Percentiles rank a stretch among this genome's conserved stretches.
phyloP scores from a whole-genome alignment of 2,797 vertebrate genomes.

The Antrozous pallidus region DNA sequence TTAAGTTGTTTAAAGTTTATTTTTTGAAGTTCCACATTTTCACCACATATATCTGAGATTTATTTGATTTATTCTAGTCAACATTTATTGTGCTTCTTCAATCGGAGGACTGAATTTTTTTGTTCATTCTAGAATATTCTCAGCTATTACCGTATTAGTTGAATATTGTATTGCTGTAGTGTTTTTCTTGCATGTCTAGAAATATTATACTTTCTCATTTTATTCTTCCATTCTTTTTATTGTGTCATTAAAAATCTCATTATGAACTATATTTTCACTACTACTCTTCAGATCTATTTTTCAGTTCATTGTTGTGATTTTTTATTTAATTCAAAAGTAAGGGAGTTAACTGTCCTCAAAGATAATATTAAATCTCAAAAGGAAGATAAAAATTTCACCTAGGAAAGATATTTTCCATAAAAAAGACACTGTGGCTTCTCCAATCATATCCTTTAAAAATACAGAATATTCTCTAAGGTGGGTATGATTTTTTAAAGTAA shows the following conservation, averaged over 20 bases:
- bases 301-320: background rate
- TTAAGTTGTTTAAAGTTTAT: background rate
- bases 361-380: background rate
- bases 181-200: background rate
- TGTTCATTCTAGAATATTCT: background rate
- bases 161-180: background rate
- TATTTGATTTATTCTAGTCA: conserved; percentile 11
- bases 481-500: background rate
- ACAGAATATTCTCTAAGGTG: background rate
- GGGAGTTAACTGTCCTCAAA: background rate
- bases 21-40: background rate
- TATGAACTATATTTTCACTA: background rate
- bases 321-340: conserved; percentile 34
- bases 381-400: background rate
- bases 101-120: background rate
- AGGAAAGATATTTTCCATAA: background rate
- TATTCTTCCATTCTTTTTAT: background rate
- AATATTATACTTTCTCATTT: background rate
- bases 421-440: background rate
- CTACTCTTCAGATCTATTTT: background rate
- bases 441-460: background rate
- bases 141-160: background rate
- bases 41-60: background rate
- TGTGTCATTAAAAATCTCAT: conserved; percentile 1
- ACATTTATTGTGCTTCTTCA: background rate